Evolutionary conservation across 2,797 vertebrate species (phyloP), one percentile per base, ranked within the genome.

Genomic region (Ctenosaura bakeri): DNA sequence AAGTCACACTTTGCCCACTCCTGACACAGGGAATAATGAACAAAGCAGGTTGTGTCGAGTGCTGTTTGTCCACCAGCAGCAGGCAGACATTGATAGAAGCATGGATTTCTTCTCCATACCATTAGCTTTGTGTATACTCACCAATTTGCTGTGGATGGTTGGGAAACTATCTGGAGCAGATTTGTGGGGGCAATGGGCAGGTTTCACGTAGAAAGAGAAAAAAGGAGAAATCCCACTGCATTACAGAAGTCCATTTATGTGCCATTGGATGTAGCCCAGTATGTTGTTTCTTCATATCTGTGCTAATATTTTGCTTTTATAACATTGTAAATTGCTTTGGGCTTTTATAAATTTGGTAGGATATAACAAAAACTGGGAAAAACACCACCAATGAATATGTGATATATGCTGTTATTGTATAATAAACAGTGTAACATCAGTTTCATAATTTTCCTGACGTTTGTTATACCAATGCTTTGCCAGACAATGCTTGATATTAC

Each of bases 391-490:
- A 56, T 24, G 9, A 54, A 35, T 52, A 32, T 54, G n/a, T 85
- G 32, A 12, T 38, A 3, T 54, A 42, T 56, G 32, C 50, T n/a
- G 16, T 50, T 85, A 22, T 52, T 85, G 66, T 35, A 38, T 69
- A 74, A 20, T 38, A 86, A 73, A 74, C 84, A 74, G 8, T 86
- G 52, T 38, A 56, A 38, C 24, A 86, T 42, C 46, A 8, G 38
- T 86, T 74, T 86, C 71, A 59, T 86, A 76, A 35, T 38, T 76
- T 42, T 42, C 20, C 85, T 76, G 85, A 76, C 50, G 76, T 76
- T 74, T 86, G 71, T 56, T 74, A n/a, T 86, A 74, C 71, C 52
- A 29, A 1, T 24, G n/a, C n/a, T 12, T 59, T 59, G 50, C 20
- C 71, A 86, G 10, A 38, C 52, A 76, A 56, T 76, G 52, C 50